phyloP scores from a whole-genome alignment of 2,113 vertebrate genomes.

The zebrafish (Danio rerio) region GRCz12tu NC_133179.1:5911501-5912000 shows the following conservation, averaged over 20 bases:
- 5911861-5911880: conserved; percentile 29
- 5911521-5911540: conserved; percentile 3
- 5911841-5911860: background rate
- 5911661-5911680: background rate
- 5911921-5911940: background rate
- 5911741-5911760: too few relatives aligned
- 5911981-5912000: background rate
- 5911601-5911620: background rate
- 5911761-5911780: background rate
- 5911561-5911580: conserved; percentile 11
- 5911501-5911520: conserved; percentile 31
- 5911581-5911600: background rate
- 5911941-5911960: background rate
- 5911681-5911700: background rate
- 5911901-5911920: conserved; percentile 25
- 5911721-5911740: too few relatives aligned
- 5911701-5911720: background rate
- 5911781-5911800: background rate
- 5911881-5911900: conserved; percentile 2
- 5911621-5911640: background rate
- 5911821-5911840: conserved; percentile 42
- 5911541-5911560: background rate
- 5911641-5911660: background rate
- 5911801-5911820: background rate
- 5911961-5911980: conserved; percentile 11